Percentiles rank a stretch among this genome's conserved stretches.
Conservation (phyloP, 2,888 invertebrate species). For the Bombylius discolor region DNA sequence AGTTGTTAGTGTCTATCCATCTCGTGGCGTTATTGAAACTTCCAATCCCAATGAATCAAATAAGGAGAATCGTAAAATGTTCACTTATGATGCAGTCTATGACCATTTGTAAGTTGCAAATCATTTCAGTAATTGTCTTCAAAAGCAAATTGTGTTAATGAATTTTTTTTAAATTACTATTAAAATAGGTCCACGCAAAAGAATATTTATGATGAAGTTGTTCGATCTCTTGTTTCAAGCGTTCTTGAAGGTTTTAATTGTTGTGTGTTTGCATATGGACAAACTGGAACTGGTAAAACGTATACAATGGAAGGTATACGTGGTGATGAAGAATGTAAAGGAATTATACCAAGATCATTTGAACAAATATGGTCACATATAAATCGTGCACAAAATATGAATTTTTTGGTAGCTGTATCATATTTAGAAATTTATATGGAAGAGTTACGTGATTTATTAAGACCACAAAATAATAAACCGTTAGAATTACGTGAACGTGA, state of each 20-base stretch:
- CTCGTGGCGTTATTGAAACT: slow-evolving; percentile 82
- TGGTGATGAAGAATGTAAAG: slow-evolving; percentile 50
- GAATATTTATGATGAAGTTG: slow-evolving; percentile 91
- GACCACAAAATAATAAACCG: slow-evolving; percentile 39
- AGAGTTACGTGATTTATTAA: slow-evolving; percentile 65
- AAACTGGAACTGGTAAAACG: slow-evolving; percentile 88
- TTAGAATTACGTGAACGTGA: slow-evolving; percentile 53
- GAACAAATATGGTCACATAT: slow-evolving; percentile 96
- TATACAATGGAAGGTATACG: slow-evolving; percentile 58
- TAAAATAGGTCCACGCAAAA: slow-evolving; percentile 65
- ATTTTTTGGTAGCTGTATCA: slow-evolving; percentile 90
- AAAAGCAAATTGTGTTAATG: no score
- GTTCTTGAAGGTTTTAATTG: slow-evolving; percentile 97
- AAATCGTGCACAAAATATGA: slow-evolving; percentile 74
- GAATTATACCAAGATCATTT: slow-evolving; percentile 92
- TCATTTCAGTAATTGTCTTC: not conserved
- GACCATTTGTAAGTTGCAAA: slow-evolving; percentile 52
- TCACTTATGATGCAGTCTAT: slow-evolving; percentile 97
- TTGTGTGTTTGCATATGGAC: slow-evolving; percentile 98
- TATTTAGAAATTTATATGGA: slow-evolving; percentile 97
- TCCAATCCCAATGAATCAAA: slow-evolving; percentile 64
- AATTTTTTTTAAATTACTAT: not conserved
- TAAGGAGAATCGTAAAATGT: slow-evolving; percentile 73
- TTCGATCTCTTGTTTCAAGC: slow-evolving; percentile 85
- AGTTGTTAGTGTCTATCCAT: slow-evolving; percentile 72